Conservation (phyloP, 2,888 invertebrate genomes). For the Phania funesta region DNA sequence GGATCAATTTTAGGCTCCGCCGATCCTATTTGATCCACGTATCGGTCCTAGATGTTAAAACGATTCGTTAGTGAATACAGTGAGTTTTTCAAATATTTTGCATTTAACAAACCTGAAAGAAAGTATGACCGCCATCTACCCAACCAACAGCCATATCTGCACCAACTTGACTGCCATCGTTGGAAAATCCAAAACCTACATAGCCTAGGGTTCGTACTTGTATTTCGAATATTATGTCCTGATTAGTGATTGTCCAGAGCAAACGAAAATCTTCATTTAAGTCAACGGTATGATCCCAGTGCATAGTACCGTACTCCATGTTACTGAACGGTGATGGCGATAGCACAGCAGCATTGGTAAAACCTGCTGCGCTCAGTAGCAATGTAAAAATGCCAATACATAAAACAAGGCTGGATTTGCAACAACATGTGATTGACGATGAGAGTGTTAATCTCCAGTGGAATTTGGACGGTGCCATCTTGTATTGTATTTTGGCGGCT, state of each 20-base stretch:
- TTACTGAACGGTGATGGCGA: constrained; percentile 52
- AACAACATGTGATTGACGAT: constrained; percentile 69
- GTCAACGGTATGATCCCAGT: constrained; percentile 80
- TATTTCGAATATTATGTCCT: constrained; percentile 88
- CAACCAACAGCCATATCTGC: constrained; percentile 92
- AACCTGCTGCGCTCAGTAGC: constrained; percentile 14
- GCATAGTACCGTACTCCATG: constrained; percentile 71
- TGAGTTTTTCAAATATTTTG: neutral
- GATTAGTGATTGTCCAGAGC: constrained; percentile 85
- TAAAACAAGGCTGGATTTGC: constrained; percentile 53
- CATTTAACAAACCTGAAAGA: constrained; percentile 86
- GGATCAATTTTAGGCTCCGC: constrained; percentile 86
- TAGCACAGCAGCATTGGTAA: constrained; percentile 54
- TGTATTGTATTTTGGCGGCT: neutral
- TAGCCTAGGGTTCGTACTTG: constrained; percentile 90
- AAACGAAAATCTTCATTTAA: constrained; percentile 82
- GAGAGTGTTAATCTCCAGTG: constrained; percentile 65
- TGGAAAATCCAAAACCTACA: constrained; percentile 90
- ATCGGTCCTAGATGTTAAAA: constrained; percentile 85
- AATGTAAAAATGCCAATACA: constrained; percentile 62
- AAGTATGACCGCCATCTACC: constrained; percentile 88
- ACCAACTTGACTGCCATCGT: constrained; percentile 87
- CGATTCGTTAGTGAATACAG: neutral
- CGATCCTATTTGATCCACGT: constrained; percentile 84
- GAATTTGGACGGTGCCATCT: constrained; percentile 55